Evolutionary conservation across 2,888 invertebrate genomes (phyloP), one percentile per base, ranked within the genome.

Genomic region (Stenchaetothrips biformis): DNA sequence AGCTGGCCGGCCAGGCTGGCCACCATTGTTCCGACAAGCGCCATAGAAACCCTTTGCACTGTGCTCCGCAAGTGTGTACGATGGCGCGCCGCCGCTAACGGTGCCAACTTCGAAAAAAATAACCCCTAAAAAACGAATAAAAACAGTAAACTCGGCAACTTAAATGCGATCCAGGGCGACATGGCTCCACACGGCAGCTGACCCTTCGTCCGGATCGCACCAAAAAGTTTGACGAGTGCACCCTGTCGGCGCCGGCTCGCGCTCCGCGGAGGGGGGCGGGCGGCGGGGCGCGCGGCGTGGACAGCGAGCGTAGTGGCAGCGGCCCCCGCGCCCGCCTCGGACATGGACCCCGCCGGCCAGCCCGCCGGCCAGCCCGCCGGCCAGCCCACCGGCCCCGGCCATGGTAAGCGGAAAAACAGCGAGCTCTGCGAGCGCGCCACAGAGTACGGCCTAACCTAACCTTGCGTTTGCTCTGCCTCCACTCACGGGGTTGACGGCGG

Each of bases 31-130:
- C 25, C 21, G 21, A 25, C 67, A 25, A 21, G 21, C 25, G 67
- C 67, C 67, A 74, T 74, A 74, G 67, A 74, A 74, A 74, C 67
- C 67, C 67, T 53, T 53, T 7, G 25, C 67, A n/a, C 21, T 11
- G 67, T 25, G 21, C 67, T 7, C 21, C 25, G 7, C 37, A 21
- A 74, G 21, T 25, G 67, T 11, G 67, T 7, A 74, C 67, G 67
- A 67, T n/a, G 67, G 21, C 3, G 67, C 9, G 67, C 21, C 21
- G 21, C 21, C 67, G 67, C 21, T 25, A 25, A 25, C 21, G 11
- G 67, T 74, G 25, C 67, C 67, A 74, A 74, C 67, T 9, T 74
- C 7, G 67, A 11, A 74, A 11, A 74, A 25, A 8, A 21, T 8
- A 74, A 74, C 67, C 67, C 21, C 25, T 11, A 74, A 74, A 74